phyloP scores from a whole-genome alignment of 1,140 invertebrate genomes.

The Teleogryllus occipitalis region DNA sequence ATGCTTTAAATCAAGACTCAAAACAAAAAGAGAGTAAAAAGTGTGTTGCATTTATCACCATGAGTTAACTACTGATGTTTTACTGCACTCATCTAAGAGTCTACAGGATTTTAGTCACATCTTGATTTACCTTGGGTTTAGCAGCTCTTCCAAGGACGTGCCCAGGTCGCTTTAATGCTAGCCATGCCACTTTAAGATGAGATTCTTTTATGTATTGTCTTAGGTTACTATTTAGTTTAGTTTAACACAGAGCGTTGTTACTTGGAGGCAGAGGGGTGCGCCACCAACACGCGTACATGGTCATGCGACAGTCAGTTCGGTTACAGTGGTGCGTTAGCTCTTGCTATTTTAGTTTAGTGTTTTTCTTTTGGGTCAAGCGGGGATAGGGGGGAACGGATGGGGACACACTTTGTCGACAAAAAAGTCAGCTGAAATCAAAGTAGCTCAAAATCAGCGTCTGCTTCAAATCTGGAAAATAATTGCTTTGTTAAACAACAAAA shows the following conservation, averaged over 20 bases:
- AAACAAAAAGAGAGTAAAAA: conserved; percentile 8
- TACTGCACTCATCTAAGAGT: conserved; percentile 11
- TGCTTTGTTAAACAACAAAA: conserved; percentile 10
- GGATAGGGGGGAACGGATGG: conserved; percentile 6
- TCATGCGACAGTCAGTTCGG: conserved; percentile 18
- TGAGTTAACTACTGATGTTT: conserved; percentile 13
- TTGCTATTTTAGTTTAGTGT: conserved; percentile 17
- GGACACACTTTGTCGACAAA: conserved; percentile 15
- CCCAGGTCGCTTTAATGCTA: conserved; percentile 17
- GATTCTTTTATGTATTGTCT: not conserved
- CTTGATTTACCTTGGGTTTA: conserved; percentile 19
- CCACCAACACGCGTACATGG: conserved; percentile 10
- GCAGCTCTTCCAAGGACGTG: conserved; percentile 16
- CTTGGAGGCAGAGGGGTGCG: conserved; percentile 39
- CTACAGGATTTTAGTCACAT: conserved; percentile 11
- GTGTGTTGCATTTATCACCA: conserved; percentile 3
- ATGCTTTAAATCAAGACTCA: conserved; percentile 7
- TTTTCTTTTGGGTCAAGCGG: conserved; percentile 23
- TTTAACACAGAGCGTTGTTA: conserved; percentile 33
- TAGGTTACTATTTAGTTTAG: conserved; percentile 24
- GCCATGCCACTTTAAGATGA: conserved; percentile 17
- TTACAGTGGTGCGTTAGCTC: conserved; percentile 15
- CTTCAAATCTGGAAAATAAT: conserved; percentile 21
- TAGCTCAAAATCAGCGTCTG: conserved; percentile 16
- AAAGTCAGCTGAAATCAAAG: conserved; percentile 21